Percentiles rank a stretch among this genome's conserved stretches.
Conservation (phyloP, 2,113 vertebrate genomes). For the Trichomycterus rosablanca region DNA sequence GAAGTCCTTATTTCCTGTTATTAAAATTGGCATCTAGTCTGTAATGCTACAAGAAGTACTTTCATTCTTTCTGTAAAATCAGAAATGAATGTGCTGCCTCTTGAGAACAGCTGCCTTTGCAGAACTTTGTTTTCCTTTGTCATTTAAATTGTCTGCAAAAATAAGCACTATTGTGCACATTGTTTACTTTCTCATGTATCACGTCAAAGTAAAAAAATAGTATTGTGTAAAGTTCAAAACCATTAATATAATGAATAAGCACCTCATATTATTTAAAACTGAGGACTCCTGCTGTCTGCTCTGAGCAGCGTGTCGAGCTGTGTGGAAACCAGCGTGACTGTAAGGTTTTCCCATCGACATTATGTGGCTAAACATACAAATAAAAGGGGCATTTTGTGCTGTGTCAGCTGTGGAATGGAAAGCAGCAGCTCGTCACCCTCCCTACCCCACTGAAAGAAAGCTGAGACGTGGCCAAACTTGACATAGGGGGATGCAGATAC, state of each 20-base stretch:
- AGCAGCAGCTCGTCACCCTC: conserved; percentile 17
- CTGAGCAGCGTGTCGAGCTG: no score
- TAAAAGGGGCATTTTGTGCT: conserved; percentile 36
- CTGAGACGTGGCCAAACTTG: conserved; percentile 30
- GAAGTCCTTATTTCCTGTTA: no score
- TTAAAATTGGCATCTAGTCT: neutral
- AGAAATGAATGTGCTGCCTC: conserved; percentile 26
- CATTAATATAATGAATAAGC: neutral
- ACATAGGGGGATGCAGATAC: conserved; percentile 6
- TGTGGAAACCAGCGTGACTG: conserved; percentile 18
- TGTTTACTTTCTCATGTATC: neutral
- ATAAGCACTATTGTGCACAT: neutral
- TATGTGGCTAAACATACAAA: conserved; percentile 42
- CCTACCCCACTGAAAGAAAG: conserved; percentile 19
- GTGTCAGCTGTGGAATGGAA: conserved; percentile 42
- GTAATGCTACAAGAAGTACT: neutral
- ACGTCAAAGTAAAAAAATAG: neutral
- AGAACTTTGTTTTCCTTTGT: conserved; percentile 18
- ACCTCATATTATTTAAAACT: neutral
- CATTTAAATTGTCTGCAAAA: neutral
- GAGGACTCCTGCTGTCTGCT: neutral
- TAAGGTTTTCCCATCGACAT: conserved; percentile 33
- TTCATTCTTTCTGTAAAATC: neutral
- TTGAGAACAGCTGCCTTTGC: conserved; percentile 29
- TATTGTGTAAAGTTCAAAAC: neutral